Base-by-base conservation (phyloP, 1,140 invertebrate genomes). In the Drosophila tristis region DNA sequence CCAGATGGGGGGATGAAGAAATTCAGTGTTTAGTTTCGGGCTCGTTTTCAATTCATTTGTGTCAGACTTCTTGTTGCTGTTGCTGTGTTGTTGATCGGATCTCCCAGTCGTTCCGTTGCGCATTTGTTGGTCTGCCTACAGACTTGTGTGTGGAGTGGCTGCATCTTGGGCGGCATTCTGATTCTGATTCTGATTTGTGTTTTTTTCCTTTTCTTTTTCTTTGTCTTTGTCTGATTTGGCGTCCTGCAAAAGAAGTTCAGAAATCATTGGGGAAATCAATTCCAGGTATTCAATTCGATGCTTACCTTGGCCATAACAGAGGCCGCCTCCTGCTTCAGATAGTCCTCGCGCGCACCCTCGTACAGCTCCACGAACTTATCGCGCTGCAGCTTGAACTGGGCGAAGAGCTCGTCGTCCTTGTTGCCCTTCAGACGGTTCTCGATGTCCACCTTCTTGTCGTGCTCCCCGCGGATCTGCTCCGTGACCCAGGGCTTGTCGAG, bases 401-500 rank as follows among this genome's bases (percentile, higher is more conserved):
- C 91, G 48, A 92, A 92, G 6, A 92, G 72, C 0, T 90, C 78
- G 53, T 92, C 91, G 48, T 92, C 84, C 48, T 92, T 92, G 55
- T 92, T 90, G 13, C 91, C 91, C 61, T 92, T 92, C 5, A 92
- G 60, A 11, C 85, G 78, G 73, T 92, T 92, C 59, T 91, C 90
- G 39, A 92, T 92, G 43, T 92, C 84, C 42, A 85, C 53, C 77
- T 92, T 89, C 48, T 85, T 90, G 2, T 72, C 72, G 50, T 92
- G 78, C 8, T 90, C 81, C 8, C 31, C 67, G 6, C 82, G 87
- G 35, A 92, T 91, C 53, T 92, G 90, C 16, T 90, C 81, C 8
- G 76, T 91, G 5, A 92, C 91, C 91, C 91, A 92, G 2, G 91
- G 91, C 67, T 92, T 92, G 20, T 92, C 91, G 23, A 92, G 78